A percentile compares a stretch with the other conserved stretches of the same genome.
phyloP scores from a whole-genome alignment of 2,888 invertebrate genomes.

The Baccha elongata region DNA sequence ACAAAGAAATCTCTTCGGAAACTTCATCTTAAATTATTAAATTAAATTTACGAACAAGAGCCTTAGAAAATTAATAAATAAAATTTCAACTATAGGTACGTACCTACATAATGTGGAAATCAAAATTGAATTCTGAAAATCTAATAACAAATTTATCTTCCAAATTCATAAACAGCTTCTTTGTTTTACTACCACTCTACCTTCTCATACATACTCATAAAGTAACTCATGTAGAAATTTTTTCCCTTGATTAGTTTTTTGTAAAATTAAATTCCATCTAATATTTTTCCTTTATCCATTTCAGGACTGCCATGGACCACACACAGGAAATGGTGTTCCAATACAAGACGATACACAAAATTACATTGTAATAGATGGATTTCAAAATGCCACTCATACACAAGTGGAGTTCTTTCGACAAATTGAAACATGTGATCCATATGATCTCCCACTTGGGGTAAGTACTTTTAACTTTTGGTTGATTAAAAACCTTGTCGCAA shows the following conservation, averaged over 20 bases:
- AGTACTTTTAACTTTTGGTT: conserved; percentile 78
- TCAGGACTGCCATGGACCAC: conserved; percentile 90
- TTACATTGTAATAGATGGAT: conserved; percentile 89
- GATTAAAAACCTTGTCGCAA: neutral
- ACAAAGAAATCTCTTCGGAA: too few species aligned
- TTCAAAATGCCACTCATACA: conserved; percentile 93
- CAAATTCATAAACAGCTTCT: too few species aligned
- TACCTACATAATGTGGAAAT: too few species aligned
- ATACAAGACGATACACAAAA: conserved; percentile 91
- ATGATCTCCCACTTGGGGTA: conserved; percentile 87
- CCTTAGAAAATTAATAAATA: too few species aligned
- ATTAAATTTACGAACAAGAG: too few species aligned
- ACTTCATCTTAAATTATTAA: too few species aligned
- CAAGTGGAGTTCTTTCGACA: conserved; percentile 90
- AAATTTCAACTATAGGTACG: too few species aligned
- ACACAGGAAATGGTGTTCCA: conserved; percentile 86
- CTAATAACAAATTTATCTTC: too few species aligned
- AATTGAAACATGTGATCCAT: conserved; percentile 92
- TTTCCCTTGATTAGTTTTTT: neutral
- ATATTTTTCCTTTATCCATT: conserved; percentile 78
- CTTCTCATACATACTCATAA: neutral
- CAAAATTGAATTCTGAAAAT: too few species aligned
- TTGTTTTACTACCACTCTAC: neutral
- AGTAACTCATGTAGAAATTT: neutral
- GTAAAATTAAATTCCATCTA: neutral